Evolutionary conservation across 1,140 invertebrate species (phyloP), one percentile per base, ranked within the genome.

Genomic region (Drosophila guanche): DNA sequence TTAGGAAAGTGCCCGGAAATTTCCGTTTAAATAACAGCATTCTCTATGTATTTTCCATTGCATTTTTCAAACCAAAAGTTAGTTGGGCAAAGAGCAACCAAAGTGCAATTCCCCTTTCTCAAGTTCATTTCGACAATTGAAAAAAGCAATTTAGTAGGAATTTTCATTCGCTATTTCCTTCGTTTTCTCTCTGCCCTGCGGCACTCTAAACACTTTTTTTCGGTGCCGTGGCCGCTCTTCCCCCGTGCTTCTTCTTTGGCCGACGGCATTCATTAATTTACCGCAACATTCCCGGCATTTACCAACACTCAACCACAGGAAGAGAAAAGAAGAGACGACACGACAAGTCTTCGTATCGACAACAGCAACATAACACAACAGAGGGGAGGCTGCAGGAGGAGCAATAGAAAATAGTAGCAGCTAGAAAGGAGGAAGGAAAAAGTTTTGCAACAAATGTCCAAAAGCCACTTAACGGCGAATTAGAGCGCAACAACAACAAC

Each of bases 391-490:
- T 12, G 33, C 33, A 10, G 33, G 25, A 5, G n/a, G 48, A 68
- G 54, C 40, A 68, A 68, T 52, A 50, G 37, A 51, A 70, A 78
- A 50, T 33, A 57, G 27, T 29, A 62, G n/a, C 40, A 33, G 52
- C 29, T 46, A 27, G 16, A 48, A 37, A 58, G 27, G 12, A 16
- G 14, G 0, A 3, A 5, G 12, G 50, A 12, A 61, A 85, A 85
- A 85, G 41, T 85, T 85, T 86, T 53, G 63, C 80, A 80, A 70
- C 80, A 85, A 85, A 85, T 86, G 81, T 86, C 80, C 81, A 80
- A 85, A 85, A 85, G 80, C 80, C 80, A 85, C 80, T 85, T 85
- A 85, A 85, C 81, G 67, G 81, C 80, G 81, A 86, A 85, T 85
- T 85, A 85, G 80, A 80, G 80, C 80, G 60, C 60, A 85, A 68